A percentile compares a stretch with the other conserved stretches of the same genome.
These are phyloP conservation scores for Drosophila setifemur DNA, from an alignment of 1,140 invertebrate species.

Conservation along the genomic window DNA sequence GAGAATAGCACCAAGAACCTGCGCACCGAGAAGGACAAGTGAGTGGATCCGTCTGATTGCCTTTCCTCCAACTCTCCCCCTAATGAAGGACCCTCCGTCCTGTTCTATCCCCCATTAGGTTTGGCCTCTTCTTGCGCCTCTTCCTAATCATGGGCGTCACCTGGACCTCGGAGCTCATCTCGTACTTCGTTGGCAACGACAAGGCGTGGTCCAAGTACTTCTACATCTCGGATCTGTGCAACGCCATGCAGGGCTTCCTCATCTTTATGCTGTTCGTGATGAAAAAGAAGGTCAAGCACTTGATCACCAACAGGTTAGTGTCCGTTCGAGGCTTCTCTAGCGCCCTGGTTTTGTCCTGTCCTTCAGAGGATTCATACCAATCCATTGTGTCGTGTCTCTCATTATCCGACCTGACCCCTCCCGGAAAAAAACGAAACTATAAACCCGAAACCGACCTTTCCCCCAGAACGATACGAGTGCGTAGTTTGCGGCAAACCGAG, in stretches of 20 bases:
- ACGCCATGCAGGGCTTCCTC: conserved; percentile 84
- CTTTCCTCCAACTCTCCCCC: conserved; percentile 2
- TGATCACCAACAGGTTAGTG: conserved; percentile 83
- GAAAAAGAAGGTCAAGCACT: conserved; percentile 84
- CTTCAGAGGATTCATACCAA: background rate
- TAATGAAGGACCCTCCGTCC: background rate
- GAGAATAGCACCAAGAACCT: conserved; percentile 85
- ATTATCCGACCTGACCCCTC: conserved; percentile 9
- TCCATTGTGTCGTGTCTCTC: background rate
- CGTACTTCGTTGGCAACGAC: conserved; percentile 83
- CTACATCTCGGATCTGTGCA: conserved; percentile 83
- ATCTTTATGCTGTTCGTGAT: conserved; percentile 87
- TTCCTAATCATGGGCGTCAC: conserved; percentile 90
- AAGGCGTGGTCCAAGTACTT: conserved; percentile 83
- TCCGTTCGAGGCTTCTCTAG: background rate
- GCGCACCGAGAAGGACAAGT: conserved; percentile 86
- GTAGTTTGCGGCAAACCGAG: conserved; percentile 74
- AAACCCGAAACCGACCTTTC: background rate
- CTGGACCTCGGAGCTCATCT: conserved; percentile 88
- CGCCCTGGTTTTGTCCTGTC: background rate
- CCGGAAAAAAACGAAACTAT: background rate
- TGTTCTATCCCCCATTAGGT: conserved; percentile 82
- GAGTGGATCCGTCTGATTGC: conserved; percentile 13
- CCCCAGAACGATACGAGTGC: conserved; percentile 69
- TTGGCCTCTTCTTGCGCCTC: conserved; percentile 87